Evolutionary conservation across 2,888 invertebrate genomes (phyloP).

Genomic region (Lamproptera curius): DNA sequence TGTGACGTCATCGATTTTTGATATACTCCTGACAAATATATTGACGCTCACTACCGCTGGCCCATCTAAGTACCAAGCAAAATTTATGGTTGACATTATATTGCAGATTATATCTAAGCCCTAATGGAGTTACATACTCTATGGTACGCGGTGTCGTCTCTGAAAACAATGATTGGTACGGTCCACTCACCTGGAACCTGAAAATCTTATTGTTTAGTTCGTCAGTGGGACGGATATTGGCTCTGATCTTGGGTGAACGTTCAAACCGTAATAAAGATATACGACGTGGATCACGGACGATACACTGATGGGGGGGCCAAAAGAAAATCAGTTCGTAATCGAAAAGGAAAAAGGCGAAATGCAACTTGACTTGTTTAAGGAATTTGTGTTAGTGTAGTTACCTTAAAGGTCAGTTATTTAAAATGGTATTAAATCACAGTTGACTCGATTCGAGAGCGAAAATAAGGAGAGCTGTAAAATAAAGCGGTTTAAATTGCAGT

Average conservation of each 20-base stretch:
- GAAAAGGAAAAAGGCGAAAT: constrained; percentile 38
- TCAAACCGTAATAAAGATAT: constrained; percentile 36
- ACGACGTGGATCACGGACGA: constrained; percentile 14
- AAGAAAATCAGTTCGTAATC: constrained; percentile 38
- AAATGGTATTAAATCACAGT: background rate
- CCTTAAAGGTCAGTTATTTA: constrained; percentile 10
- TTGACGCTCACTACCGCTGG: constrained; percentile 97
- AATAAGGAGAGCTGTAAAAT: constrained; percentile 21
- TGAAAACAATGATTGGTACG: constrained; percentile 22
- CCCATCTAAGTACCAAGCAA: constrained; percentile 85
- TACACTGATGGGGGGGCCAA: constrained; percentile 41
- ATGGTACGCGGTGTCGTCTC: constrained; percentile 31
- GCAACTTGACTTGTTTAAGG: constrained; percentile 60
- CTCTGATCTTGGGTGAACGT: constrained; percentile 32
- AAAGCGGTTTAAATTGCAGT: background rate
- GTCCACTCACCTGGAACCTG: constrained; percentile 49
- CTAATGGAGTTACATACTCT: constrained; percentile 42
- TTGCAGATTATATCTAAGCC: constrained; percentile 48
- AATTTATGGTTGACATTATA: constrained; percentile 61
- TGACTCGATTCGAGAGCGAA: constrained; percentile 15
- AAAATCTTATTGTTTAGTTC: constrained; percentile 35
- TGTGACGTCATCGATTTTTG: constrained; percentile 99
- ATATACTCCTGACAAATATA: constrained; percentile 99
- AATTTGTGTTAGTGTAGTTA: constrained; percentile 71
- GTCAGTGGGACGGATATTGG: constrained; percentile 30